A percentile compares a stretch with the other conserved stretches of the same genome.
phyloP scores from a whole-genome alignment of 2,888 invertebrate species.

The Galeruca laticollis region DNA sequence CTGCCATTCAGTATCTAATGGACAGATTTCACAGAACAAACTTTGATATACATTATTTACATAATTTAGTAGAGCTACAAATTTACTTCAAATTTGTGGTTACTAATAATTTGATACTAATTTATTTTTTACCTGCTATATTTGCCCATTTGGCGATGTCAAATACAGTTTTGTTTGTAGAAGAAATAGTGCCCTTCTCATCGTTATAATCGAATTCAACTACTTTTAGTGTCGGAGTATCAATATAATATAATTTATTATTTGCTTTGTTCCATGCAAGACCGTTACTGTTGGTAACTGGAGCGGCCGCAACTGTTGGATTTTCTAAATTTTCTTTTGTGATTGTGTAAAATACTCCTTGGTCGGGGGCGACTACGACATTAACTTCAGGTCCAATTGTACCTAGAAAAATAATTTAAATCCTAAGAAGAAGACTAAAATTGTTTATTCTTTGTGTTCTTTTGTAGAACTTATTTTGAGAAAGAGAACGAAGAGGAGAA shows the following conservation, averaged over 20 bases:
- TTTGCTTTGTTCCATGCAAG: conserved; percentile 80
- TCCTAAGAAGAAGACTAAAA: too few species aligned
- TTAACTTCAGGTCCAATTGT: conserved; percentile 74
- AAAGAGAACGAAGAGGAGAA: too few species aligned
- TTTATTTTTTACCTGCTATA: conserved; percentile 32
- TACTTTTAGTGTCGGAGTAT: conserved; percentile 76
- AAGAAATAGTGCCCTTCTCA: conserved; percentile 68
- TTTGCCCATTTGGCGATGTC: conserved; percentile 45
- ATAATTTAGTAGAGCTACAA: too few species aligned
- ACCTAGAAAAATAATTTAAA: conserved; percentile 65
- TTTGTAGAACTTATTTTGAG: too few species aligned
- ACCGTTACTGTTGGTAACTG: conserved; percentile 82
- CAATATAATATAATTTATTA: conserved; percentile 82
- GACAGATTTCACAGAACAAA: too few species aligned
- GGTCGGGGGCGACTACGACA: conserved; percentile 62
- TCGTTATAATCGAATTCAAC: conserved; percentile 79
- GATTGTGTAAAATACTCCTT: conserved; percentile 73
- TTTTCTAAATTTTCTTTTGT: conserved; percentile 61
- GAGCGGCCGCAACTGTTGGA: conserved; percentile 58
- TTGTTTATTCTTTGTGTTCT: background rate
- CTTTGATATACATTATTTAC: too few species aligned
- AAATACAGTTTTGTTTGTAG: conserved; percentile 43
- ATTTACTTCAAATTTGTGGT: too few species aligned
- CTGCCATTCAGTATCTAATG: too few species aligned
- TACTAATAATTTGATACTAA: too few species aligned